Evolutionary conservation across 2,888 invertebrate species (phyloP).

Genomic region (Eretmocerus hayati): DNA sequence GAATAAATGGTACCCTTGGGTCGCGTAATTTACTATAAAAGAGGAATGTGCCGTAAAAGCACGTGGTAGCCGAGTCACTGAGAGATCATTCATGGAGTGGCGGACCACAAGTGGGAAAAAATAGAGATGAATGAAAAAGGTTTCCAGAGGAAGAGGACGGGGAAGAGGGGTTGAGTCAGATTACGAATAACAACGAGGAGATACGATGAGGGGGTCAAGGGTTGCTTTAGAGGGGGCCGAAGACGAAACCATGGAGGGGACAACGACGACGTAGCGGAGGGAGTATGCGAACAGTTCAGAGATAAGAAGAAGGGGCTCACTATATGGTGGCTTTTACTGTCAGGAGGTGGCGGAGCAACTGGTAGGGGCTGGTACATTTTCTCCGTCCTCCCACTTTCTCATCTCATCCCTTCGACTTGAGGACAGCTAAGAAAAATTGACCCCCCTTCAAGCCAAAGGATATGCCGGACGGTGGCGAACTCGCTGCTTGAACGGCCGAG

Average conservation of each 20-base stretch:
- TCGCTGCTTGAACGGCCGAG: conserved; percentile 42
- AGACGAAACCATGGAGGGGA: too few species aligned
- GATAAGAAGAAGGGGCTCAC: conserved; percentile 27
- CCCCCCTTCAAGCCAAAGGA: too few species aligned
- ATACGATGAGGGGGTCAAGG: neutral
- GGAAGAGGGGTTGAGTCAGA: conserved; percentile 2
- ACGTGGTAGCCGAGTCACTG: neutral
- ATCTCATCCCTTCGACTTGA: too few species aligned
- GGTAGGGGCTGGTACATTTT: neutral
- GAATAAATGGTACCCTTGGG: too few species aligned
- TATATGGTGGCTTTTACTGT: neutral
- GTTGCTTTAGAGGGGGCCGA: too few species aligned
- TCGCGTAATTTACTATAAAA: too few species aligned
- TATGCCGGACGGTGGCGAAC: conserved; percentile 47
- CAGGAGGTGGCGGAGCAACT: neutral
- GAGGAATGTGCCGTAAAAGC: neutral
- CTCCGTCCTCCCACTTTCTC: too few species aligned
- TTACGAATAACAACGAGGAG: neutral
- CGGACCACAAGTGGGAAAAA: neutral
- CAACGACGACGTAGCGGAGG: neutral
- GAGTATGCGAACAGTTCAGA: conserved; percentile 38
- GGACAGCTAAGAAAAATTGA: conserved; percentile 1
- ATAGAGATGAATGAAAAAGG: neutral
- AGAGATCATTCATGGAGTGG: neutral
- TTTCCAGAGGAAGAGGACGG: neutral